Conservation (phyloP, 2,888 invertebrate species). For the Plebejus melissa region DNA sequence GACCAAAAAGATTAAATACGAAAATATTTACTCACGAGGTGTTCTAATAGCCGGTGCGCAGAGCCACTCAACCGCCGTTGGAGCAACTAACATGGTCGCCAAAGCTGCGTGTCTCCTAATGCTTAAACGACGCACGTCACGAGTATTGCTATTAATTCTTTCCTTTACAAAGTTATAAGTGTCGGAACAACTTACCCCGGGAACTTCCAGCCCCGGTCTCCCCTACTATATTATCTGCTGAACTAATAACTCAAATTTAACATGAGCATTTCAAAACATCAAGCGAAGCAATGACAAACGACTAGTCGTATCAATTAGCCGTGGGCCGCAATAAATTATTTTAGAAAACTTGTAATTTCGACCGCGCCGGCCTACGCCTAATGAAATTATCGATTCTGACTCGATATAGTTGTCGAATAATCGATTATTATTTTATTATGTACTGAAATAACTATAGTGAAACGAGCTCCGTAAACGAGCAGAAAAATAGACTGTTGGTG, state of each 20-base stretch:
- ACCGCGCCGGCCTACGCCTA: slow-evolving; percentile 54
- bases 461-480: not conserved
- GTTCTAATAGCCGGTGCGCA: no score
- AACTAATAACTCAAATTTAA: slow-evolving; percentile 1
- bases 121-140: no score
- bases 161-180: no score
- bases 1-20: no score
- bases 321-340: slow-evolving; percentile 48
- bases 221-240: not conserved
- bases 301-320: slow-evolving; percentile 4
- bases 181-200: no score
- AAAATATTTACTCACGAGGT: no score
- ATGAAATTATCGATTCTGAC: slow-evolving; percentile 52
- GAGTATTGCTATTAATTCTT: no score
- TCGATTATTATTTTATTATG: slow-evolving; percentile 15
- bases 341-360: slow-evolving; percentile 54
- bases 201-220: no score
- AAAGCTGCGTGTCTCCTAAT: no score
- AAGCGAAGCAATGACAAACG: slow-evolving; percentile 13
- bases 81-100: no score
- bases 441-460: not conserved
- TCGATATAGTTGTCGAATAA: slow-evolving; percentile 24
- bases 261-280: slow-evolving; percentile 7
- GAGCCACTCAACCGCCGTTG: no score
- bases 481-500: not conserved